phyloP scores from a whole-genome alignment of 2,113 vertebrate species.

The Zosterops hypoxanthus region DNA sequence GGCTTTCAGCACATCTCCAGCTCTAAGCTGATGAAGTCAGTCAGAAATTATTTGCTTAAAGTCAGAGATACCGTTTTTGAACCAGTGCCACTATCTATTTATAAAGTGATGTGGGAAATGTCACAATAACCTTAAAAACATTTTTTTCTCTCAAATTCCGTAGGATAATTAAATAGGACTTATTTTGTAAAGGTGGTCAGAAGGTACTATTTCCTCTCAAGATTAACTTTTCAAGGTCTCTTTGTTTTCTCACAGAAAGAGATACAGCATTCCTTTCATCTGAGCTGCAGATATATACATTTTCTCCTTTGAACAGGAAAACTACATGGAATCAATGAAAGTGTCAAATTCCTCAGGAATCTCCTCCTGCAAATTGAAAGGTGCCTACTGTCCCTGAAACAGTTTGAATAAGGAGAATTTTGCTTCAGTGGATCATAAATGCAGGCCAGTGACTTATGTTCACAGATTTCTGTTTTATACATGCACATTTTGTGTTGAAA shows the following conservation, averaged over 20 bases:
- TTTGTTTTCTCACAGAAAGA: not conserved
- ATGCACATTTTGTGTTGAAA: not conserved
- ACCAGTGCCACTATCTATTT: not conserved
- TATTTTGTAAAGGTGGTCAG: not conserved
- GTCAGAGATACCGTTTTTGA: conserved; percentile 5
- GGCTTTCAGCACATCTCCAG: not conserved
- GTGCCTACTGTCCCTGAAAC: not conserved
- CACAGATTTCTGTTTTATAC: not conserved
- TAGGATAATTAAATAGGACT: not conserved
- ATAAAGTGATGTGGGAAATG: conserved; percentile 15
- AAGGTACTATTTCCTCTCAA: not conserved
- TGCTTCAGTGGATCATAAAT: not conserved
- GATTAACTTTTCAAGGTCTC: not conserved
- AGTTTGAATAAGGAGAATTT: not conserved
- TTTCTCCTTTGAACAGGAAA: not conserved
- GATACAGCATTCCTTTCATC: not conserved
- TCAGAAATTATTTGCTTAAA: not conserved
- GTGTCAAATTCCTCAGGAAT: not conserved
- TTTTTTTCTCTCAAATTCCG: not conserved
- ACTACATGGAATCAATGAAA: not conserved
- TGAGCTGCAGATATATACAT: not conserved
- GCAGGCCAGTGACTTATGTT: not conserved
- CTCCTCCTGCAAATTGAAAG: not conserved
- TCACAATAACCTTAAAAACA: conserved; percentile 13
- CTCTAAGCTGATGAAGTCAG: not conserved